A percentile compares a stretch with the other conserved stretches of the same genome.
These are phyloP conservation scores for Rallus crepitans DNA, from an alignment of 2,797 vertebrate species.

Conservation along the genomic window DNA sequence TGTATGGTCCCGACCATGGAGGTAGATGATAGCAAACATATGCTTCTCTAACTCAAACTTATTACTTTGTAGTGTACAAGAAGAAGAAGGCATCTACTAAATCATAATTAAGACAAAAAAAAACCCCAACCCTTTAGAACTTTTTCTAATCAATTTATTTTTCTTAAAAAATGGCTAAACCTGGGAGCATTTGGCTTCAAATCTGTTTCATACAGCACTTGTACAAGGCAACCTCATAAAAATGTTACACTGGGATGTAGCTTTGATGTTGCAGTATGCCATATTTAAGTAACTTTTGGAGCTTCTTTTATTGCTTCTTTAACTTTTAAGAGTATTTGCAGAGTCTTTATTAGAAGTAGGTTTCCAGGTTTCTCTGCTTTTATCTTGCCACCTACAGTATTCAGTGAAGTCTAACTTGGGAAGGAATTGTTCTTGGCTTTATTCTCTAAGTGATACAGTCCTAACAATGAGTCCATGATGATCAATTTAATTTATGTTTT, in stretches of 20 bases:
- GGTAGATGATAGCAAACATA: not conserved
- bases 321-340: slow-evolving; percentile 17
- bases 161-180: not conserved
- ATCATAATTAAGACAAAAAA: not conserved
- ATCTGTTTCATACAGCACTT: not conserved
- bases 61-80: not conserved
- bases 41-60: not conserved
- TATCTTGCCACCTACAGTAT: slow-evolving; percentile 25
- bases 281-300: not conserved
- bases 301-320: not conserved
- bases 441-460: slow-evolving; percentile 46
- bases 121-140: not conserved
- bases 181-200: not conserved
- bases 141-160: not conserved
- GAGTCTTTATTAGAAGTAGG: not conserved
- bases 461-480: slow-evolving; percentile 61
- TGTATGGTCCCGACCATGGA: not conserved
- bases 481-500: slow-evolving; percentile 68
- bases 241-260: not conserved
- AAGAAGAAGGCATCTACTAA: not conserved
- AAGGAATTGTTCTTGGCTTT: slow-evolving; percentile 41
- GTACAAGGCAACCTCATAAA: not conserved
- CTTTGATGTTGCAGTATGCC: not conserved
- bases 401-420: slow-evolving; percentile 9
- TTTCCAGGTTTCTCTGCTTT: slow-evolving; percentile 44